Percentiles rank a stretch among this genome's conserved stretches.
Conservation (phyloP, 2,888 invertebrate genomes). For the Sphaerophoria rueppellii region DNA sequence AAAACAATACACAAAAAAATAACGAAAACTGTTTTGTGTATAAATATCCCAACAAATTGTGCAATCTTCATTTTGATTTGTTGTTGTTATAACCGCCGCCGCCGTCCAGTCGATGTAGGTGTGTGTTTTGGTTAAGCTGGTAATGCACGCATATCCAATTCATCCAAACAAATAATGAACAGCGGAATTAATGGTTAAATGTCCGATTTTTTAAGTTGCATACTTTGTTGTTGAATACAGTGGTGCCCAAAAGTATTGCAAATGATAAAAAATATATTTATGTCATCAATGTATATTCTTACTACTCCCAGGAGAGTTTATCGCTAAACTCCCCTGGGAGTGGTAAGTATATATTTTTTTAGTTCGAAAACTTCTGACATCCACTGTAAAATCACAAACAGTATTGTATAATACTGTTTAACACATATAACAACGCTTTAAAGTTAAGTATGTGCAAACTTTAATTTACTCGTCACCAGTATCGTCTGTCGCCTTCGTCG, state of each 20-base stretch:
- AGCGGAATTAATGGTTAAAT: not conserved
- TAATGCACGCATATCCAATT: slow-evolving; percentile 50
- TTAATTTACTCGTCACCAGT: slow-evolving; percentile 43
- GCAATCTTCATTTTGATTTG: slow-evolving; percentile 52
- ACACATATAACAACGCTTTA: slow-evolving; percentile 7
- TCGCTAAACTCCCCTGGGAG: too few species aligned
- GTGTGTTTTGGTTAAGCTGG: slow-evolving; percentile 45
- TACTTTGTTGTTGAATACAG: slow-evolving; percentile 26
- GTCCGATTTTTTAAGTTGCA: slow-evolving; percentile 28
- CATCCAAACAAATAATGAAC: slow-evolving; percentile 21
- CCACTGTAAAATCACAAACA: slow-evolving; percentile 33
- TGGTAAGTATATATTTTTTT: not conserved
- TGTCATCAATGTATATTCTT: too few species aligned
- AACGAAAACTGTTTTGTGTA: slow-evolving; percentile 19
- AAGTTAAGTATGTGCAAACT: slow-evolving; percentile 47
- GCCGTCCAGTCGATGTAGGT: slow-evolving; percentile 62
- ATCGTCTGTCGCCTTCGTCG: not conserved
- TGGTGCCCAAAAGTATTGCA: slow-evolving; percentile 12
- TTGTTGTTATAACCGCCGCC: slow-evolving; percentile 59
- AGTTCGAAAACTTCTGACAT: slow-evolving; percentile 21
- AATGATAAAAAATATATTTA: too few species aligned
- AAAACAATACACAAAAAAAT: slow-evolving; percentile 9
- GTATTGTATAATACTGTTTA: slow-evolving; percentile 20
- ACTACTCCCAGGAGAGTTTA: too few species aligned
- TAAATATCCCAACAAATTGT: slow-evolving; percentile 54